Conservation (phyloP, 1,140 invertebrate species). For the Eciton burchellii region DNA sequence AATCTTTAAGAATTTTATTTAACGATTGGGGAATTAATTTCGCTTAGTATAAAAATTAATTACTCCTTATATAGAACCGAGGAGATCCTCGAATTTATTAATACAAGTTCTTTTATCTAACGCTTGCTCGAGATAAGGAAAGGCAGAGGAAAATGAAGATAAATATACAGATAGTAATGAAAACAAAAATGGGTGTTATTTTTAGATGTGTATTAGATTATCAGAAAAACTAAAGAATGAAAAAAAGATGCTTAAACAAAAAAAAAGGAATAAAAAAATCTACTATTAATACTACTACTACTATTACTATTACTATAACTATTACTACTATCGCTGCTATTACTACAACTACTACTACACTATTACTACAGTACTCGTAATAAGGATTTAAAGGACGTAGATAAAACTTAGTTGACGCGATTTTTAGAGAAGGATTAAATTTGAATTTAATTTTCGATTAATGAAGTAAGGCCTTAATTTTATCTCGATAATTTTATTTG, state of each 20-base stretch:
- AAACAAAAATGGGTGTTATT: slow-evolving; percentile 83
- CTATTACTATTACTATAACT: slow-evolving; percentile 71
- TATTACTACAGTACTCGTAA: slow-evolving; percentile 75
- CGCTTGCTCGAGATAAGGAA: slow-evolving; percentile 70
- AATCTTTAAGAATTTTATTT: slow-evolving; percentile 10
- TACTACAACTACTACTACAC: slow-evolving; percentile 64
- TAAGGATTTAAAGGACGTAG: slow-evolving; percentile 78
- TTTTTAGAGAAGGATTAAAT: slow-evolving; percentile 65
- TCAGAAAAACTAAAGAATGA: slow-evolving; percentile 78
- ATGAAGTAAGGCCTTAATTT: slow-evolving; percentile 38
- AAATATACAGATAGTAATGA: slow-evolving; percentile 81
- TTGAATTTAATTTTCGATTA: slow-evolving; percentile 60
- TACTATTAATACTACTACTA: slow-evolving; percentile 78
- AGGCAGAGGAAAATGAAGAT: slow-evolving; percentile 62
- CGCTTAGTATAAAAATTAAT: slow-evolving; percentile 25
- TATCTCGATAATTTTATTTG: slow-evolving; percentile 19
- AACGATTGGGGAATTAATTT: slow-evolving; percentile 12
- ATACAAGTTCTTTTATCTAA: slow-evolving; percentile 76
- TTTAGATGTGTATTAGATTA: slow-evolving; percentile 85
- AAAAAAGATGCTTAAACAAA: slow-evolving; percentile 80
- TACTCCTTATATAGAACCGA: slow-evolving; percentile 14
- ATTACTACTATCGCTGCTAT: slow-evolving; percentile 66
- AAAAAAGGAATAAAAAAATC: slow-evolving; percentile 78
- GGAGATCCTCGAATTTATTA: slow-evolving; percentile 30
- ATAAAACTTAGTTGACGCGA: slow-evolving; percentile 75